These are phyloP conservation scores for Ectemnius continuus DNA, from an alignment of 2,888 invertebrate genomes.

Conservation along the genomic window DNA sequence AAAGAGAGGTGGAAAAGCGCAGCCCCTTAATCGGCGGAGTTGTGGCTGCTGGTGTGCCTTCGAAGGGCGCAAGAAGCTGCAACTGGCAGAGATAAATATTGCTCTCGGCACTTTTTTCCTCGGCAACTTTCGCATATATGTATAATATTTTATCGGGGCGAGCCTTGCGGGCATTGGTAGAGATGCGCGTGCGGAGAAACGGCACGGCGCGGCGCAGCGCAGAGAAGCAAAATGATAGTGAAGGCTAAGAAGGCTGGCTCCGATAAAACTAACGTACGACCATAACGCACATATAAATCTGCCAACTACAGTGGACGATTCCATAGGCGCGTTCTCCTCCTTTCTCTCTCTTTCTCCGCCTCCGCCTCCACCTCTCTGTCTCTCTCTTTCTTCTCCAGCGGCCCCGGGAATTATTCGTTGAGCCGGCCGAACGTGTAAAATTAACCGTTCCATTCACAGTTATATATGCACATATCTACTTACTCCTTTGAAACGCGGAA, in stretches of 20 bases:
- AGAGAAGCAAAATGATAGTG: slow-evolving; percentile 16
- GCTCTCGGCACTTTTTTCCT: slow-evolving; percentile 35
- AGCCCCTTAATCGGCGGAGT: neutral
- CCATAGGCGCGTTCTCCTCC: neutral
- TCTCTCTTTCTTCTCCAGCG: no score
- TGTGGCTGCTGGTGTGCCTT: neutral
- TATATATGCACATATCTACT: no score
- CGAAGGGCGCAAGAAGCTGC: slow-evolving; percentile 5
- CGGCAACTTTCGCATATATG: slow-evolving; percentile 36
- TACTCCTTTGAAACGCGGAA: no score
- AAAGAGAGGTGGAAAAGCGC: no score
- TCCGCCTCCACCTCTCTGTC: no score
- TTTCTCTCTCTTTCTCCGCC: neutral
- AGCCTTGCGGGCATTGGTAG: neutral
- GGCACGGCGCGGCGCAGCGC: slow-evolving; percentile 4
- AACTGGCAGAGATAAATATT: slow-evolving; percentile 25
- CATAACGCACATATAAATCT: slow-evolving; percentile 38
- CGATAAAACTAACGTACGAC: slow-evolving; percentile 33
- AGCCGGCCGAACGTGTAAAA: no score
- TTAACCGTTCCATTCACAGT: no score
- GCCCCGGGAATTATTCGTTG: no score
- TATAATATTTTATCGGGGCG: neutral
- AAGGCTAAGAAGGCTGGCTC: slow-evolving; percentile 10
- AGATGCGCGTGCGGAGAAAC: slow-evolving; percentile 11
- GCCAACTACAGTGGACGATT: slow-evolving; percentile 39